Evolutionary conservation across 2,888 invertebrate species (phyloP), one percentile per base, ranked within the genome.

Genomic region (Drosophila mulleri): DNA sequence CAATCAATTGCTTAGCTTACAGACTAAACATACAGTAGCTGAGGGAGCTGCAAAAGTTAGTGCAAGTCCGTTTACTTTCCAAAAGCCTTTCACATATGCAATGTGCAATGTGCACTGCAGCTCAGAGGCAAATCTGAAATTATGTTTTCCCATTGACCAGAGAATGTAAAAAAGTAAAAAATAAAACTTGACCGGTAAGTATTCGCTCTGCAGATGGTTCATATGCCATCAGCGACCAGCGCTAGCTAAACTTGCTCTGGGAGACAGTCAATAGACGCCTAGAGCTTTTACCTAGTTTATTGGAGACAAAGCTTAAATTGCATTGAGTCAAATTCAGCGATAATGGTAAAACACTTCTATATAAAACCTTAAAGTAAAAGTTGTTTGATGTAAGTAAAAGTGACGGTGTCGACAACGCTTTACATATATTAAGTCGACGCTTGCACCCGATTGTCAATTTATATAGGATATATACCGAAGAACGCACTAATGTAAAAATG

Each of bases 281-380:
- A 59, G 50, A 69, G 74, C 48, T 45, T 75, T 75, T 63, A 48
- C 64, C 58, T 57, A 67, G 56, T 45, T 56, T 63, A 64, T 60
- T 65, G 70, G 63, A 58, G 83, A 82, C 85, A 84, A 75, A 75
- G 80, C 78, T 73, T 71, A 86, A 83, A 82, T 72, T 83, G 80
- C 75, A 75, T 80, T 67, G 76, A 70, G 66, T 35, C 62, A 67
- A 44, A 66, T 69, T 52, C 62, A 68, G 69, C 57, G 53, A 65
- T 59, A 78, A 68, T 70, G 80, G 76, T 82, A 76, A 48, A 82
- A 84, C 79, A 70, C 79, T 79, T 79, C 74, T 79, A 37, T 67
- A 67, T 63, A 69, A 67, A 81, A 83, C 83, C 70, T 62, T 62
- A 54, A 61, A 80, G 67, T 67, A 79, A 86, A 83, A 83, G 83